Conservation (phyloP, 2,113 vertebrate species). For the Phyllostomus hastatus region DNA sequence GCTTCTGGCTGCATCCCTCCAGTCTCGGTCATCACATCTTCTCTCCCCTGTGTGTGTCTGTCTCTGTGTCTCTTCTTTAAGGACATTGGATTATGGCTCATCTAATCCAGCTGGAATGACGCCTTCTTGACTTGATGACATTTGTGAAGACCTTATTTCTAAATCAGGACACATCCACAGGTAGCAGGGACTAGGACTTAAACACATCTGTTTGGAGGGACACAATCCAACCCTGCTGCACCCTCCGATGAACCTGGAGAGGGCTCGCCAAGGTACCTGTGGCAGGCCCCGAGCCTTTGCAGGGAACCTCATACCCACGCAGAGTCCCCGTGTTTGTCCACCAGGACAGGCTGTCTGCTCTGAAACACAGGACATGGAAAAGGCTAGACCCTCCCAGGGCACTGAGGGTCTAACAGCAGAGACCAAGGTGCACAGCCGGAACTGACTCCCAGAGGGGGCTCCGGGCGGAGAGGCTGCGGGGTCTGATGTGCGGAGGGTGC, state of each 20-base stretch:
- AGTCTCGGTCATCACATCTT: accelerated
- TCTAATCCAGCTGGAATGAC: background rate
- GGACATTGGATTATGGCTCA: background rate
- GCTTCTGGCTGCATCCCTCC: accelerated
- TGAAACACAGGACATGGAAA: accelerated
- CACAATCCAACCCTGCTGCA: too few relatives aligned
- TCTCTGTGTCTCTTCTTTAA: background rate
- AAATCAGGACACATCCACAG: background rate
- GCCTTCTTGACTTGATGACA: too few relatives aligned
- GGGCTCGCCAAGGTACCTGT: background rate
- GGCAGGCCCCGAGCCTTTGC: background rate
- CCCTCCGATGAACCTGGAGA: background rate
- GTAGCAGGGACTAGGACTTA: background rate
- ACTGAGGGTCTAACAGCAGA: background rate
- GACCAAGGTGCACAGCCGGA: accelerated
- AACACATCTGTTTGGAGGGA: background rate
- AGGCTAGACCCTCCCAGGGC: too few relatives aligned
- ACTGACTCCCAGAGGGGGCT: background rate
- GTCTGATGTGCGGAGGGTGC: background rate
- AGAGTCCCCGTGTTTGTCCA: background rate
- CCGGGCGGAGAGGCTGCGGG: accelerated
- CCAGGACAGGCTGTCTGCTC: background rate
- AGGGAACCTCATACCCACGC: accelerated
- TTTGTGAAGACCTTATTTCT: background rate
- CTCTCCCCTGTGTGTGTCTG: background rate